Evolutionary conservation across 1,140 invertebrate genomes (phyloP).

Genomic region (Lutraria rhynchaena): DNA sequence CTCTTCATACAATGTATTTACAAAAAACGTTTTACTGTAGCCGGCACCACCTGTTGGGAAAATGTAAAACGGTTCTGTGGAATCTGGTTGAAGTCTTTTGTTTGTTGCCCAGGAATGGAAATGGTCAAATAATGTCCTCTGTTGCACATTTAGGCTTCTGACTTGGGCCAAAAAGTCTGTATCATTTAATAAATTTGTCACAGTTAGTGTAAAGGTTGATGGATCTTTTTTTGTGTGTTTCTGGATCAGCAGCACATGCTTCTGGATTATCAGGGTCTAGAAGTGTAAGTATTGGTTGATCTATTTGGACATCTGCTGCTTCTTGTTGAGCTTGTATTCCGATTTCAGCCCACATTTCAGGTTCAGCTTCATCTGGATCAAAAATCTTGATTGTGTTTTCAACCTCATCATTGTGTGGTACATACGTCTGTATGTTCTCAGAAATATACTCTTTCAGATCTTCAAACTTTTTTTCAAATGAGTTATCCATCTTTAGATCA

Average conservation of each 20-base stretch:
- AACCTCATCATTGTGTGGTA: constrained; percentile 54
- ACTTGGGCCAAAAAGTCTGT: constrained; percentile 24
- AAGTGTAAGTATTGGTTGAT: constrained; percentile 43
- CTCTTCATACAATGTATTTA: constrained; percentile 57
- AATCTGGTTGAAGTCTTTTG: constrained; percentile 26
- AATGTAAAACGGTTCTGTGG: constrained; percentile 50
- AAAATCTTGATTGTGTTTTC: constrained; percentile 41
- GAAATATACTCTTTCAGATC: constrained; percentile 21
- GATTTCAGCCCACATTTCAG: constrained; percentile 54
- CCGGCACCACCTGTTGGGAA: constrained; percentile 40
- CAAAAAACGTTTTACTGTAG: constrained; percentile 22
- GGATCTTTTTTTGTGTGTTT: constrained; percentile 25
- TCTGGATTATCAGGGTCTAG: constrained; percentile 35
- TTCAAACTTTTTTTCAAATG: constrained; percentile 50
- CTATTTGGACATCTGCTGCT: constrained; percentile 19
- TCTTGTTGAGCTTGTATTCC: constrained; percentile 54
- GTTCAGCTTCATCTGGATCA: constrained; percentile 45
- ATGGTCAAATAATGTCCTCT: constrained; percentile 49
- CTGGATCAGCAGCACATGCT: constrained; percentile 43
- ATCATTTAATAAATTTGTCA: constrained; percentile 34
- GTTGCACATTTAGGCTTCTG: constrained; percentile 42
- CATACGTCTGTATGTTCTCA: constrained; percentile 45
- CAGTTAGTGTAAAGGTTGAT: constrained; percentile 33
- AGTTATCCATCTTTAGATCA: constrained; percentile 36
- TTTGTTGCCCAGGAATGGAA: constrained; percentile 47